A percentile compares a stretch with the other conserved stretches of the same genome.
phyloP scores from a whole-genome alignment of 2,888 invertebrate species.

The Apotomis betuletana region DNA sequence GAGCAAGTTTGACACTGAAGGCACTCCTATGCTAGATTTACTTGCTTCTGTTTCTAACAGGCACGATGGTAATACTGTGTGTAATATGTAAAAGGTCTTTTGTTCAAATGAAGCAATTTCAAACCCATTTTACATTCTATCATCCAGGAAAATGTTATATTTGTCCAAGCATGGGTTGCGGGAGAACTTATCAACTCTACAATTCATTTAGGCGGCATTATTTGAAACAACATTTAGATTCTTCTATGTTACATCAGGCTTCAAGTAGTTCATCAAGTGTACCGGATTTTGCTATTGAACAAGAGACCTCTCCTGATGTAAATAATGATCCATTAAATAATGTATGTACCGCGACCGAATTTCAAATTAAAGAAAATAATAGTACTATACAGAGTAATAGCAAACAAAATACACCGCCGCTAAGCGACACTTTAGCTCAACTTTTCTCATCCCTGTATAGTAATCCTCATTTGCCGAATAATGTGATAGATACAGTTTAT shows the following conservation, averaged over 20 bases:
- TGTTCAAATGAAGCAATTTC: constrained; percentile 15
- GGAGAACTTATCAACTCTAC: constrained; percentile 12
- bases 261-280: background rate
- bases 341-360: background rate
- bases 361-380: constrained; percentile 12
- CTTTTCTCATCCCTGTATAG: constrained; percentile 21
- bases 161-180: constrained; percentile 1
- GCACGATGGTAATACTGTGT: constrained; percentile 21
- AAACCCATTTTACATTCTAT: constrained; percentile 13
- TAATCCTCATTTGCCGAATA: constrained; percentile 19
- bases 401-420: constrained; percentile 1
- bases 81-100: constrained; percentile 23
- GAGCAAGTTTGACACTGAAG: constrained; percentile 24
- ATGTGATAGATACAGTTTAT: constrained; percentile 21
- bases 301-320: too few relatives aligned
- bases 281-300: constrained; percentile 6
- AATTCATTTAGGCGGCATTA: constrained; percentile 12
- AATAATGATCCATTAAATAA: background rate
- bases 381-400: constrained; percentile 2
- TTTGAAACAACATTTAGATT: constrained; percentile 8
- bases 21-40: constrained; percentile 28
- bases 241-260: background rate
- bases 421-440: constrained; percentile 13
- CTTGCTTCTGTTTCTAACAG: constrained; percentile 27
- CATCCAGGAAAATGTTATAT: constrained; percentile 3